Percentiles rank a stretch among this genome's conserved stretches.
Conservation (phyloP, 1,140 invertebrate genomes). For the Papilio polytes region DNA sequence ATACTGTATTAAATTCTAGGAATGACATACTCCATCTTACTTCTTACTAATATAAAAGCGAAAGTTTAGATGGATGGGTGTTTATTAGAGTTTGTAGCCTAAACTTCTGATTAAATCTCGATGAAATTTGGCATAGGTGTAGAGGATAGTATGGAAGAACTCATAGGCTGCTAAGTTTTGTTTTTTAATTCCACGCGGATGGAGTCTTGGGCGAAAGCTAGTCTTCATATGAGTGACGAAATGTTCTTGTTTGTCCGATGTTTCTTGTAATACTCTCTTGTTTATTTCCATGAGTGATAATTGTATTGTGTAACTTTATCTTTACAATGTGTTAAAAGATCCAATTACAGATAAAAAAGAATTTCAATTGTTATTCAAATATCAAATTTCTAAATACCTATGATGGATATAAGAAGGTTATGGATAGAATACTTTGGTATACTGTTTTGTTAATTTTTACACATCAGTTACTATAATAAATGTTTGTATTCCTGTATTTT, state of each 20-base stretch:
- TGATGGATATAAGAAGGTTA: not conserved
- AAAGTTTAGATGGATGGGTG: too few relatives aligned
- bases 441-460: not conserved
- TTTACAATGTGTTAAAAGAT: not conserved
- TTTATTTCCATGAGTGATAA: not conserved
- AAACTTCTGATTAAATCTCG: too few relatives aligned
- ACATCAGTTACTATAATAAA: not conserved
- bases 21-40: too few relatives aligned
- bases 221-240: not conserved
- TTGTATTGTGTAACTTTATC: not conserved
- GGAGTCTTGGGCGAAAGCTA: too few relatives aligned
- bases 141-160: too few relatives aligned
- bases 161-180: too few relatives aligned
- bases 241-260: not conserved
- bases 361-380: constrained; percentile 13
- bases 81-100: too few relatives aligned
- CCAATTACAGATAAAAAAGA: not conserved
- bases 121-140: too few relatives aligned
- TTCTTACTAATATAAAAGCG: too few relatives aligned
- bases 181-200: too few relatives aligned
- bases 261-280: not conserved
- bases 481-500: too few relatives aligned
- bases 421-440: not conserved
- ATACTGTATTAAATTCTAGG: not conserved
- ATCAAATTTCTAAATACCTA: not conserved